These are phyloP conservation scores for Lepetodrilus schrolli DNA, from an alignment of 2,888 invertebrate genomes.

Conservation along the genomic window DNA sequence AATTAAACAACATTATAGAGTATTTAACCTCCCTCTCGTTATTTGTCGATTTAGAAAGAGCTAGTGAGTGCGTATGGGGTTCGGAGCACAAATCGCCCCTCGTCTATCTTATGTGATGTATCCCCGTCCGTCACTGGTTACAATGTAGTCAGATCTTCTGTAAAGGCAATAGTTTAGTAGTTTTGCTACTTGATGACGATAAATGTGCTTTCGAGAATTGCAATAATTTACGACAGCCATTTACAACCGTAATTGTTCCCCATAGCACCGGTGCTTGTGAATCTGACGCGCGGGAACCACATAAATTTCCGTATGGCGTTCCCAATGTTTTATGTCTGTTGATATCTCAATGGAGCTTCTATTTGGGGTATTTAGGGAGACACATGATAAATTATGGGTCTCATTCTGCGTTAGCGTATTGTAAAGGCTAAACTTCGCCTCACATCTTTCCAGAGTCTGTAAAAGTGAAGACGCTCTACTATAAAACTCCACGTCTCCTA, in stretches of 20 bases:
- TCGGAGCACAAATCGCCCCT: too few species aligned
- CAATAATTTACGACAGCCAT: constrained; percentile 28
- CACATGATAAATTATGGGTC: constrained; percentile 31
- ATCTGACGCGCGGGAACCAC: constrained; percentile 17
- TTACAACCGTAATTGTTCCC: constrained; percentile 2
- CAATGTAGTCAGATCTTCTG: not conserved
- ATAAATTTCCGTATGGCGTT: constrained; percentile 29
- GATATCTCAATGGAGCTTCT: not conserved
- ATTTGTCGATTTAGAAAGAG: not conserved
- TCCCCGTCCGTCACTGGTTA: too few species aligned
- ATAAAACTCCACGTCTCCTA: too few species aligned
- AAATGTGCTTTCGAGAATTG: constrained; percentile 14
- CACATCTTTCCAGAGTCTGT: too few species aligned
- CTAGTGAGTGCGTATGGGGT: too few species aligned
- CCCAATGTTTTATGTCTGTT: constrained; percentile 27
- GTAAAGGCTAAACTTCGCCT: constrained; percentile 2
- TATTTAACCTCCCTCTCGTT: not conserved
- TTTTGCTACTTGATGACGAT: not conserved
- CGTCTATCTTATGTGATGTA: too few species aligned
- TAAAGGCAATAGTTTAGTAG: constrained; percentile 9
- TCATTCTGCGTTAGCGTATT: constrained; percentile 15
- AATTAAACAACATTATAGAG: constrained; percentile 11
- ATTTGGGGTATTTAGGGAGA: constrained; percentile 8
- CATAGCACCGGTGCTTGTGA: not conserved
- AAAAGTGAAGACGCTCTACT: too few species aligned